Evolutionary conservation across 1,140 invertebrate species (phyloP), one percentile per base, ranked within the genome.

Genomic region (Bombus soroeensis): DNA sequence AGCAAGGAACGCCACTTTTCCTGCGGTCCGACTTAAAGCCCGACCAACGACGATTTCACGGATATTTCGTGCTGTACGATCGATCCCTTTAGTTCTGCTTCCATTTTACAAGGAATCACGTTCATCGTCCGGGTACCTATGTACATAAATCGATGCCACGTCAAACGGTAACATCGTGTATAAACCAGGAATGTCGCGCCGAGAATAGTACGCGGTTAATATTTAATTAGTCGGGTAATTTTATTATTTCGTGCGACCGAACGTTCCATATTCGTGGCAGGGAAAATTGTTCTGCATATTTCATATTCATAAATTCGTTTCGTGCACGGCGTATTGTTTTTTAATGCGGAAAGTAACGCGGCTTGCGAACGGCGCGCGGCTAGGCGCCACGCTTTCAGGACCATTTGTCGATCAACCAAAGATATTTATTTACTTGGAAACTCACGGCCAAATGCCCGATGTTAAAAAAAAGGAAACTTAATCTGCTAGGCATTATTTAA

Each of bases 211-310:
- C 41, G n/a, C 22, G 47, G 34, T 62, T 82, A 47, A 66, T 66
- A 66, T 57, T 64, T 37, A 82, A 75, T 82, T 47, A 37, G 25
- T 8, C 25, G 72, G 12, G 59, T 82, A 66, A 82, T 82, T 66
- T 62, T 34, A 82, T 82, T 73, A n/a, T 75, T 74, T 41, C 80
- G 37, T 32, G n/a, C 76, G 1, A 39, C 6, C 53, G 57, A 62
- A n/a, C 53, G 34, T 77, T 41, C 22, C 41, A 22, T 34, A 25
- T 37, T 47, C 41, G n/a, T 3, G 28, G 22, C 34, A 25, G 28
- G 15, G 18, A 37, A 70, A 70, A 47, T 25, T 12, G 34, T 34
- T 22, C 15, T 3, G 43, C 12, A 12, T 28, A 57, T 76, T 83
- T 66, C 13, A 9, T 22, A 66, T n/a, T 41, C 41, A 68, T 57